A percentile compares a stretch with the other conserved stretches of the same genome.
These are phyloP conservation scores for Rhopalosiphum maidis DNA, from an alignment of 1,140 invertebrate species.

Conservation along the genomic window DNA sequence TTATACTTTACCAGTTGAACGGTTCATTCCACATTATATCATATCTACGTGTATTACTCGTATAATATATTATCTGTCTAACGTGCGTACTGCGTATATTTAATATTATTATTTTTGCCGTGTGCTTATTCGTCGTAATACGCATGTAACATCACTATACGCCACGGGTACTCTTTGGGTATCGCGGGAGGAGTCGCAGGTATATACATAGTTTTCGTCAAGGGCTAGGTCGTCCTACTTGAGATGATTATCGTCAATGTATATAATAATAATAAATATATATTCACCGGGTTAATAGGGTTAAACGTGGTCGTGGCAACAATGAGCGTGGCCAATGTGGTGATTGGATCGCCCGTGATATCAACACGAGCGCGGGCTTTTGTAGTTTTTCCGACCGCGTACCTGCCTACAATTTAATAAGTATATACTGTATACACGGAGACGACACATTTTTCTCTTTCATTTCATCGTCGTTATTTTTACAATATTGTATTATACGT, in stretches of 20 bases:
- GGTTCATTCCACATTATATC: not conserved
- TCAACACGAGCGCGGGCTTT: not conserved
- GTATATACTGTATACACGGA: not conserved
- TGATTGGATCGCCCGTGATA: not conserved
- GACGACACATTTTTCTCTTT: not conserved
- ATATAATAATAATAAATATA: not conserved
- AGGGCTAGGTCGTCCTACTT: constrained; percentile 23
- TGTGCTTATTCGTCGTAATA: not conserved
- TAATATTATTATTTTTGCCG: not conserved
- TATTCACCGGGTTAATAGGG: constrained; percentile 9
- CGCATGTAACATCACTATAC: not conserved
- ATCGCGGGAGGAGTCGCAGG: not conserved
- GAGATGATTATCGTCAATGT: not conserved
- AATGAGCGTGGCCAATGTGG: not conserved
- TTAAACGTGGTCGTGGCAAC: constrained; percentile 12
- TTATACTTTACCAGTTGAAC: not conserved
- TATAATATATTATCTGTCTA: not conserved
- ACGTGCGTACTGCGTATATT: not conserved
- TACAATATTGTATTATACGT: not conserved
- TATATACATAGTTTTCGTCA: not conserved
- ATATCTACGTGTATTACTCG: not conserved
- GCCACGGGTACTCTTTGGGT: no score
- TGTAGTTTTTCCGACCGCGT: not conserved
- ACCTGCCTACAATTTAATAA: not conserved
- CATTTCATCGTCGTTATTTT: not conserved